Conservation (phyloP, 2,888 invertebrate genomes). For the Tribolium freemani region DNA sequence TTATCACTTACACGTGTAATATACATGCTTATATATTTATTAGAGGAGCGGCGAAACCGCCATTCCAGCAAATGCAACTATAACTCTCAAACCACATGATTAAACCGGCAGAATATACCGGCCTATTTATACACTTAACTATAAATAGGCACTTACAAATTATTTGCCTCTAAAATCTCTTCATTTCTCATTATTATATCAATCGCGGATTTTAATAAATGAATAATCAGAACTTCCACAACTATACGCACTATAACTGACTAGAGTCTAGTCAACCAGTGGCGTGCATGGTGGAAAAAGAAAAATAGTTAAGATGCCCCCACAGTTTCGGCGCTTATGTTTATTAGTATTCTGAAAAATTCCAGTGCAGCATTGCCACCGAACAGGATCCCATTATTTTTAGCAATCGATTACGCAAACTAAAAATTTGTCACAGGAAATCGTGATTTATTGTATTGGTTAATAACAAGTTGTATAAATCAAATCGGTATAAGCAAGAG, state of each 20-base stretch:
- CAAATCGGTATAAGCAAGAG: slow-evolving; percentile 47
- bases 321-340: too few species aligned
- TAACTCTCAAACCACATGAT: slow-evolving; percentile 54
- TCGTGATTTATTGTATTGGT: slow-evolving; percentile 42
- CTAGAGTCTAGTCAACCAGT: too few species aligned
- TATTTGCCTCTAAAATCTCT: too few species aligned
- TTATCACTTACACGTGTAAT: slow-evolving; percentile 68
- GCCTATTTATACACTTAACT: slow-evolving; percentile 43
- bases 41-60: slow-evolving; percentile 58
- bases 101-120: slow-evolving; percentile 48
- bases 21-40: slow-evolving; percentile 66
- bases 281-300: too few species aligned
- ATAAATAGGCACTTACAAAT: neutral
- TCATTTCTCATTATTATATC: too few species aligned
- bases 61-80: slow-evolving; percentile 51
- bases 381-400: neutral
- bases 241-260: too few species aligned
- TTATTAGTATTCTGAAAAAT: too few species aligned
- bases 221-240: too few species aligned
- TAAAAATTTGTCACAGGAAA: slow-evolving; percentile 22
- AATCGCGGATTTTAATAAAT: too few species aligned
- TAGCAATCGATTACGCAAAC: neutral
- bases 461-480: slow-evolving; percentile 47
- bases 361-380: too few species aligned
- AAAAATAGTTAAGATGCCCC: too few species aligned